Evolutionary conservation across 2,888 invertebrate genomes (phyloP).

Genomic region (Parnassius mnemosyne): DNA sequence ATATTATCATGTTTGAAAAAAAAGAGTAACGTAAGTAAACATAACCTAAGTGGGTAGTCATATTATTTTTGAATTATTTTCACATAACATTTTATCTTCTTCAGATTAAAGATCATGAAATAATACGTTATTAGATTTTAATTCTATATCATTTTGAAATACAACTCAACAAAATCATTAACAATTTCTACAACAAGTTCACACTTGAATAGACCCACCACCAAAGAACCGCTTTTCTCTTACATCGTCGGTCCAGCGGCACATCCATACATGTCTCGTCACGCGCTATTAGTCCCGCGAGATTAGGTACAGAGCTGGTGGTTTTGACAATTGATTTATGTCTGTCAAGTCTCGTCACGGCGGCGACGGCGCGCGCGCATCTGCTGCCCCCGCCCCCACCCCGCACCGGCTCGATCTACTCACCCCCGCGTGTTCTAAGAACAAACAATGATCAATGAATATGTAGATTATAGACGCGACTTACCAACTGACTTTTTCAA

Average conservation of each 20-base stretch:
- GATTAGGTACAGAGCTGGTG: conserved; percentile 60
- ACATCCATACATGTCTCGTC: conserved; percentile 52
- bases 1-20: no score
- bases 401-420: conserved; percentile 22
- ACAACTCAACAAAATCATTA: no score
- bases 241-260: conserved; percentile 12
- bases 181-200: no score
- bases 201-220: not conserved
- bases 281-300: conserved; percentile 60
- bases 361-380: conserved; percentile 72
- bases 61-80: no score
- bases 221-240: not conserved
- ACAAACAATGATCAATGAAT: conserved; percentile 54
- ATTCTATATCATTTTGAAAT: no score
- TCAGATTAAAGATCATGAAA: no score
- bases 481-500: not conserved
- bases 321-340: conserved; percentile 80
- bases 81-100: no score
- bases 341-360: conserved; percentile 76
- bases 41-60: no score
- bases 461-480: conserved; percentile 28
- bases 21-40: no score
- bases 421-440: conserved; percentile 39
- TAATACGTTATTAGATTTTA: no score
- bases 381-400: conserved; percentile 42